phyloP scores from a whole-genome alignment of 2,888 invertebrate genomes.

The Chamaedrilus cognettii region DNA sequence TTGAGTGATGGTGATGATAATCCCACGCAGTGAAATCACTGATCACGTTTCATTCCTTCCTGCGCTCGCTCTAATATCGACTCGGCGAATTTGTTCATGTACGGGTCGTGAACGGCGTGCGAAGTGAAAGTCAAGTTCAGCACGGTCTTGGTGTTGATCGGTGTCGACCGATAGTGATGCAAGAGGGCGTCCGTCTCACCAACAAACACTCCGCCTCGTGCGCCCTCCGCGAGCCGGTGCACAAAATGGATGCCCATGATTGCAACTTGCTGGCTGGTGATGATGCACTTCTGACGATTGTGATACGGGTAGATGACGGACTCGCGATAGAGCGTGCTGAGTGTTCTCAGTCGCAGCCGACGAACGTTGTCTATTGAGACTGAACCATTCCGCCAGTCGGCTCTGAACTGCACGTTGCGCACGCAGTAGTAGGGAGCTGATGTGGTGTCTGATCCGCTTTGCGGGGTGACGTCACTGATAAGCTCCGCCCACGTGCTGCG shows the following conservation, averaged over 20 bases:
- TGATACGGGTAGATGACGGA: conserved; percentile 78
- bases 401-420: conserved; percentile 72
- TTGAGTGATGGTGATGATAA: too few species aligned
- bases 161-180: conserved; percentile 19
- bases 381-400: conserved; percentile 17
- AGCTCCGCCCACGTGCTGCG: conserved; percentile 26
- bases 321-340: conserved; percentile 72
- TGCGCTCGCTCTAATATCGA: too few species aligned
- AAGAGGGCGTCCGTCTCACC: conserved; percentile 9
- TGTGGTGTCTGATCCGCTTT: conserved; percentile 72
- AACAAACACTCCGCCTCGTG: conserved; percentile 3
- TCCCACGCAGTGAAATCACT: too few species aligned
- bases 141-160: too few species aligned
- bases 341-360: conserved; percentile 40
- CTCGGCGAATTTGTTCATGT: too few species aligned
- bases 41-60: too few species aligned
- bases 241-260: conserved; percentile 21
- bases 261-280: conserved; percentile 6
- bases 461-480: background rate
- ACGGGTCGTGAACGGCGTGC: too few species aligned
- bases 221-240: background rate
- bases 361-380: conserved; percentile 12
- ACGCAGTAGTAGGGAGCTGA: too few species aligned
- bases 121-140: too few species aligned
- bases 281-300: conserved; percentile 77